These are phyloP conservation scores for Crenuchus spilurus DNA, from an alignment of 2,797 vertebrate genomes.

Conservation along the genomic window DNA sequence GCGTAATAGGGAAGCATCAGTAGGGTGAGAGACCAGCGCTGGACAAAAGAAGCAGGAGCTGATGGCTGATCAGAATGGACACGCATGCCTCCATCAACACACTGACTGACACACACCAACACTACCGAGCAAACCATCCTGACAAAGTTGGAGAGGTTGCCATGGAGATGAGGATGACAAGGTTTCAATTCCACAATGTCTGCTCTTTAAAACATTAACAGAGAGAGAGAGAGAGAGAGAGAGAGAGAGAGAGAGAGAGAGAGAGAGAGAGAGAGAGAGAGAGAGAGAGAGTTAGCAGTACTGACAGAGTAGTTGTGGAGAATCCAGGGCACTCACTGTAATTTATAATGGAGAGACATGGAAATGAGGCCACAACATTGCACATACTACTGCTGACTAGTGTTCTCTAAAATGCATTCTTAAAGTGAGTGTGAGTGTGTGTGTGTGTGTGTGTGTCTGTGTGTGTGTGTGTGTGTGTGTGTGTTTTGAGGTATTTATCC, in stretches of 20 bases:
- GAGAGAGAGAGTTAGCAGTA: constrained; percentile 22
- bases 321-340: constrained; percentile 45
- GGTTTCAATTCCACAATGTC: constrained; percentile 39
- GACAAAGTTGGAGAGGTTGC: constrained; percentile 37
- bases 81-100: constrained; percentile 40
- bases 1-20: constrained; percentile 28
- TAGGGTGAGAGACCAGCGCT: constrained; percentile 20
- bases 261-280: constrained; percentile 10
- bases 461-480: too few species aligned
- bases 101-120: constrained; percentile 45
- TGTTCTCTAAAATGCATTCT: constrained; percentile 15
- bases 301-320: constrained; percentile 32
- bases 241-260: not conserved
- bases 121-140: constrained; percentile 34
- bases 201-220: constrained; percentile 52
- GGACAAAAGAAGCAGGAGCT: constrained; percentile 8
- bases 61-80: constrained; percentile 50
- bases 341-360: constrained; percentile 48
- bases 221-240: constrained; percentile 13
- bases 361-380: constrained; percentile 47
- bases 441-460: too few species aligned
- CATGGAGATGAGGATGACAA: constrained; percentile 43
- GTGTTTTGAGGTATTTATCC: too few species aligned
- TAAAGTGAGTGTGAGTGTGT: too few species aligned
- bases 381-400: constrained; percentile 25